These are phyloP conservation scores for Tenebrio molitor DNA, from an alignment of 1,140 invertebrate species.

Conservation along the genomic window DNA sequence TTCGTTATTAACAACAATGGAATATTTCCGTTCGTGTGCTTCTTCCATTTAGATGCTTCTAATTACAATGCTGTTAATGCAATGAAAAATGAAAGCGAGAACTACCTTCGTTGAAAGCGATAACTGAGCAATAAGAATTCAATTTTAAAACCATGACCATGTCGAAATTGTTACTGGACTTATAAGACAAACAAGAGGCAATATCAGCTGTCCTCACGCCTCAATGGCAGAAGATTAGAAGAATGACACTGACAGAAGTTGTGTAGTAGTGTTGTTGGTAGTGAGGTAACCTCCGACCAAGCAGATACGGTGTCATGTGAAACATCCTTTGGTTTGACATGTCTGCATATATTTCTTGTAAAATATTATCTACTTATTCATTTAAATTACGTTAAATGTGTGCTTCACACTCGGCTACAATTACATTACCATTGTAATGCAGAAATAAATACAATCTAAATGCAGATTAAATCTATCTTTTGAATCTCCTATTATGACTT, in stretches of 20 bases:
- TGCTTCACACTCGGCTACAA: no score
- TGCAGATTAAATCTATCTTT: background rate
- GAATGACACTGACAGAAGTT: no score
- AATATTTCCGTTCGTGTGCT: background rate
- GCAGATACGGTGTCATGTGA: no score
- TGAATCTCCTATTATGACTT: background rate
- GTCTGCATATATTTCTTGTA: no score
- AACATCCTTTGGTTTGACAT: no score
- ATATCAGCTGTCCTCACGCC: no score
- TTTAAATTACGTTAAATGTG: no score
- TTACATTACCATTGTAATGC: background rate
- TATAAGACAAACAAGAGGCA: background rate
- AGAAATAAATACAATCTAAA: background rate
- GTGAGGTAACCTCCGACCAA: no score
- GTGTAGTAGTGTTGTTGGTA: no score
- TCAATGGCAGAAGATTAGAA: no score
- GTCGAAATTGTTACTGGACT: constrained; percentile 1
- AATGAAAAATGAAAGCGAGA: constrained; percentile 20
- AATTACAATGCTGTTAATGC: constrained; percentile 24
- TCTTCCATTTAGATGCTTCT: background rate
- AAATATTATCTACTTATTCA: no score
- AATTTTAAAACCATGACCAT: constrained; percentile 17
- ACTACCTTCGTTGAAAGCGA: constrained; percentile 7
- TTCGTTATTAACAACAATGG: background rate
- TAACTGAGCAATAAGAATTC: constrained; percentile 19